Evolutionary conservation across 2,797 vertebrate species (phyloP).

Genomic region (Lemur catta): DNA sequence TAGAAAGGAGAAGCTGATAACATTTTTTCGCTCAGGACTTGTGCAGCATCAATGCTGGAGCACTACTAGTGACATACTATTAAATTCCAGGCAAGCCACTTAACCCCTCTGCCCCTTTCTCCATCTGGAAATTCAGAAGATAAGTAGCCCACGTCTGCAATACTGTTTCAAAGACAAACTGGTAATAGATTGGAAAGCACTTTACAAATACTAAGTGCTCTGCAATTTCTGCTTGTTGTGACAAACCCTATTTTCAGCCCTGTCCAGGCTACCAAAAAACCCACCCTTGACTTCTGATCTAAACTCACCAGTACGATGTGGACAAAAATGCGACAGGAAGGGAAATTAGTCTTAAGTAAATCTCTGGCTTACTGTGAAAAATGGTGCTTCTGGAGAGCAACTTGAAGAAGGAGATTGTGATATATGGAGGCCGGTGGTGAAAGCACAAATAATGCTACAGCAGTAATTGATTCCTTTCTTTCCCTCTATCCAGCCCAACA

Average conservation of each 20-base stretch:
- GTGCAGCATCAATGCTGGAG: not conserved
- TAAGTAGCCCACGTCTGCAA: conserved; percentile 19
- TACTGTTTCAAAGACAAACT: conserved; percentile 41
- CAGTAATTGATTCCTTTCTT: not conserved
- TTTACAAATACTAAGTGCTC: conserved; percentile 60
- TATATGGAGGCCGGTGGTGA: not conserved
- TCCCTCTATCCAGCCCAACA: not conserved
- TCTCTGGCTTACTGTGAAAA: conserved; percentile 3
- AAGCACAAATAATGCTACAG: not conserved
- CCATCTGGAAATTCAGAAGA: conserved; percentile 68
- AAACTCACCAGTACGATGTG: not conserved
- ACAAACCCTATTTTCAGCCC: conserved; percentile 54
- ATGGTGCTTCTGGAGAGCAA: not conserved
- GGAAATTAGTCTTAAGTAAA: conserved; percentile 26
- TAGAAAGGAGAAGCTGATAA: conserved; percentile 22
- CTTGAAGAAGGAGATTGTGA: conserved; percentile 3
- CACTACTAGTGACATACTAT: conserved; percentile 17
- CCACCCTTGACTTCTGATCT: conserved; percentile 18
- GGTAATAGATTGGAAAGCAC: conserved; percentile 40
- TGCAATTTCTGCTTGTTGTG: conserved; percentile 56
- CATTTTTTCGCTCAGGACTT: not conserved
- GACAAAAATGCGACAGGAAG: not conserved
- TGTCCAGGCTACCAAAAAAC: not conserved
- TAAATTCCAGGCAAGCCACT: conserved; percentile 58
- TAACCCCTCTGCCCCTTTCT: conserved; percentile 54